Evolutionary conservation across 2,888 invertebrate genomes (phyloP).

Genomic region (Xestia ashworthii): DNA sequence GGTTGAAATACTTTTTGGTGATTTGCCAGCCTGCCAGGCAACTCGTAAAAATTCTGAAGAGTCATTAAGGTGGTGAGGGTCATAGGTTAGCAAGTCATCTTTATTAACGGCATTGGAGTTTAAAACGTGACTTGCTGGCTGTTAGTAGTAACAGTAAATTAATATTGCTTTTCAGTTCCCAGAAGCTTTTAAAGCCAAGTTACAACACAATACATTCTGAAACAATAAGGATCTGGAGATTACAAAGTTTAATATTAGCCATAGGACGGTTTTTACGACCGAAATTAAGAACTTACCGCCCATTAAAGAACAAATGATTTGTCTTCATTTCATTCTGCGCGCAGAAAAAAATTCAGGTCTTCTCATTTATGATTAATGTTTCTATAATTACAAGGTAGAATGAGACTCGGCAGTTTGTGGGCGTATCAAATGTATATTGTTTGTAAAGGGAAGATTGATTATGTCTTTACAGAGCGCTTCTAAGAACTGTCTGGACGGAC

Average conservation of each 20-base stretch:
- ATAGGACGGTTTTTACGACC: conserved; percentile 27
- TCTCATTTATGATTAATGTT: conserved; percentile 64
- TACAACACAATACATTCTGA: conserved; percentile 30
- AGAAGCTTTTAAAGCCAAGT: conserved; percentile 3
- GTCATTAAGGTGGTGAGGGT: conserved; percentile 39
- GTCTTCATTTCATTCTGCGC: conserved; percentile 49
- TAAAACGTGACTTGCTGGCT: conserved; percentile 24
- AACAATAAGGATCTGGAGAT: conserved; percentile 38
- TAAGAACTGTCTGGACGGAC: conserved; percentile 28
- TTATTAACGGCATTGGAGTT: conserved; percentile 29
- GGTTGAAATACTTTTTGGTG: conserved; percentile 47
- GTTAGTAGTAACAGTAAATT: conserved; percentile 3
- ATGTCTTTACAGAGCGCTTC: conserved; percentile 27
- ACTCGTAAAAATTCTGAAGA: conserved; percentile 18
- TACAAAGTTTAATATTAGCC: conserved; percentile 37
- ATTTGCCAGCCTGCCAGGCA: conserved; percentile 45
- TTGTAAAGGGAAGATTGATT: conserved; percentile 53
- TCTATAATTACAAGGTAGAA: conserved; percentile 58
- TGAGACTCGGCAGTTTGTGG: conserved; percentile 39
- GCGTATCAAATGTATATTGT: conserved; percentile 48
- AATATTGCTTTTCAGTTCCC: conserved; percentile 6
- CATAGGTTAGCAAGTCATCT: conserved; percentile 52
- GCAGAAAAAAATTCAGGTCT: conserved; percentile 45
- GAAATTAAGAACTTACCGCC: conserved; percentile 46
- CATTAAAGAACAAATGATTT: conserved; percentile 54